Evolutionary conservation across 1,140 invertebrate species (phyloP).

Genomic region (Frieseomelitta varia): DNA sequence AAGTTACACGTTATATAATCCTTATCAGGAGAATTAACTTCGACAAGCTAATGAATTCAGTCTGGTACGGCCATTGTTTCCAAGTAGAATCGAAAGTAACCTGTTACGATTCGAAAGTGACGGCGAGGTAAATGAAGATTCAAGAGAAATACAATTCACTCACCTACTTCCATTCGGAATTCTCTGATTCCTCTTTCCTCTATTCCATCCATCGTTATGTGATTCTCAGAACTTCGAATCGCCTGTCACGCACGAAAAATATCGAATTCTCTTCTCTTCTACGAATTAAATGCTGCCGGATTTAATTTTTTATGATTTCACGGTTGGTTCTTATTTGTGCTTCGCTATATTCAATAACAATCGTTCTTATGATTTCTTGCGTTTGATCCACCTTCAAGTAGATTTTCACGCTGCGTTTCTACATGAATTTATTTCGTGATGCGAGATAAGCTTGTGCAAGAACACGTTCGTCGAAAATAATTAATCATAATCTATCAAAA

Average conservation of each 20-base stretch:
- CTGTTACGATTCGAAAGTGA: conserved; percentile 38
- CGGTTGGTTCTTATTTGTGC: neutral
- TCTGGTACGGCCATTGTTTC: neutral
- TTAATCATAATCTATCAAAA: neutral
- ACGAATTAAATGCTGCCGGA: neutral
- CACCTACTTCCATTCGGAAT: neutral
- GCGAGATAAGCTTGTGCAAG: neutral
- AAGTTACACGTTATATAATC: conserved; percentile 5
- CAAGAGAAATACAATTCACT: conserved; percentile 27
- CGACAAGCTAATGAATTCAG: conserved; percentile 16
- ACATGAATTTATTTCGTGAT: neutral
- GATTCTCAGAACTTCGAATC: neutral
- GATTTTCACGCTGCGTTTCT: conserved; percentile 8
- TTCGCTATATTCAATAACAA: neutral
- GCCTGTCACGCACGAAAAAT: neutral
- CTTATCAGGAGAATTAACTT: conserved; percentile 5
- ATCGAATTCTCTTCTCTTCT: neutral
- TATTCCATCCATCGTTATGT: neutral
- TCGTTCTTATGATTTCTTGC: neutral
- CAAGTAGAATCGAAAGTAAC: conserved; percentile 41
- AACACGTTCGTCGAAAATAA: neutral
- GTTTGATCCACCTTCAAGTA: neutral
- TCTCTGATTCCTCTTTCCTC: neutral
- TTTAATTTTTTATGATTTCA: neutral
- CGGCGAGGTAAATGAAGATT: conserved; percentile 14